These are phyloP conservation scores for Saxicola maurus DNA, from an alignment of 2,797 vertebrate genomes.

Conservation along the genomic window DNA sequence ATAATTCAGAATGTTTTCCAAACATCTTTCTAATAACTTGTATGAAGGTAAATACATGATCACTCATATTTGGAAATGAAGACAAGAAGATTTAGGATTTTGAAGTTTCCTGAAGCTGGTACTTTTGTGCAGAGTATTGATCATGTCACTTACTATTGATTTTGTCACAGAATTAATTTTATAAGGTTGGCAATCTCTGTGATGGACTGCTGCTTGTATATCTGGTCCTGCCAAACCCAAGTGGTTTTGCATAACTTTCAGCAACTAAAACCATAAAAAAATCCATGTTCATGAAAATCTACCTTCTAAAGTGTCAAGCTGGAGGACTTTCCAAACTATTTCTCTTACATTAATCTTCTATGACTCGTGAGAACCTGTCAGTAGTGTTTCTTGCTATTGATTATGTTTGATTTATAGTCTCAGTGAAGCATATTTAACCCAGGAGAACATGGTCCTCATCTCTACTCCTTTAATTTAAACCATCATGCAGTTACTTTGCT, in stretches of 20 bases:
- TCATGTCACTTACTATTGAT: neutral
- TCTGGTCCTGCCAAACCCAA: neutral
- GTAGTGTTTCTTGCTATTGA: neutral
- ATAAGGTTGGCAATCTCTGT: neutral
- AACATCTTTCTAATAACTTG: neutral
- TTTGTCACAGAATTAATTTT: neutral
- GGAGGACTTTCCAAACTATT: neutral
- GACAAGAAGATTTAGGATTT: neutral
- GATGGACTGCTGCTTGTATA: neutral
- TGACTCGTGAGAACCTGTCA: neutral
- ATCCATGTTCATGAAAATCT: neutral
- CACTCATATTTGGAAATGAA: neutral
- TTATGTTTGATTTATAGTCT: neutral
- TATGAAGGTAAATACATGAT: neutral
- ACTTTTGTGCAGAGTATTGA: neutral
- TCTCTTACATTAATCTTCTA: neutral
- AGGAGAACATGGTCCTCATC: neutral
- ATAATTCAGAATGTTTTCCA: neutral
- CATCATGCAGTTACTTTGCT: neutral
- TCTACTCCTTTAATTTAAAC: neutral
- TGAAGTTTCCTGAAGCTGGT: neutral
- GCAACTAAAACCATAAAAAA: neutral
- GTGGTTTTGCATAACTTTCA: neutral
- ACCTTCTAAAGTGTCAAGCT: neutral
- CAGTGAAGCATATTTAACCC: neutral